Conservation (phyloP, 2,888 invertebrate species). For the Nemotelus pantherinus region DNA sequence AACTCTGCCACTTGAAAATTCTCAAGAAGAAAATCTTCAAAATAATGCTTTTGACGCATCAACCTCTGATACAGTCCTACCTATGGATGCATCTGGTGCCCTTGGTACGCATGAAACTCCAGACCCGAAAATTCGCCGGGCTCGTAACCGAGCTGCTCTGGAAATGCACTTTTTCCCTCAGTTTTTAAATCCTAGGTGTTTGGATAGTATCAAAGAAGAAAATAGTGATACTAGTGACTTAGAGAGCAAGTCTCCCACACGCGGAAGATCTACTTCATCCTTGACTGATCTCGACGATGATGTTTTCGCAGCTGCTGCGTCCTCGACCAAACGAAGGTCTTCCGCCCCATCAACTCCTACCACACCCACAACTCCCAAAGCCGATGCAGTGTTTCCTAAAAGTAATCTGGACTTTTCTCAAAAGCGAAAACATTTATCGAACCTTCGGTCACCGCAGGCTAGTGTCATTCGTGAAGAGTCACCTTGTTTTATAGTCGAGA, state of each 20-base stretch:
- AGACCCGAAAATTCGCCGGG: slow-evolving; percentile 62
- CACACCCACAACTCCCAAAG: slow-evolving; percentile 55
- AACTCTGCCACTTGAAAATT: slow-evolving; percentile 50
- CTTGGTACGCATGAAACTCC: slow-evolving; percentile 56
- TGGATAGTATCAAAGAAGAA: slow-evolving; percentile 84
- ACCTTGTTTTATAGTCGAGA: slow-evolving; percentile 69
- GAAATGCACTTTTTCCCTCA: slow-evolving; percentile 70
- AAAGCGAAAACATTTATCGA: slow-evolving; percentile 54
- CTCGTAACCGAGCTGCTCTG: slow-evolving; percentile 68
- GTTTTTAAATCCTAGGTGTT: slow-evolving; percentile 71
- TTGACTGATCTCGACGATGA: slow-evolving; percentile 66
- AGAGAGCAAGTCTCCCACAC: slow-evolving; percentile 45
- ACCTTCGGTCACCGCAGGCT: slow-evolving; percentile 58
- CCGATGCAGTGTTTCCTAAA: slow-evolving; percentile 64
- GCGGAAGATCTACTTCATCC: slow-evolving; percentile 49
- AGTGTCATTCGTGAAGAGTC: slow-evolving; percentile 59
- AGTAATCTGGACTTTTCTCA: slow-evolving; percentile 61
- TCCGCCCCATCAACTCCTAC: slow-evolving; percentile 12
- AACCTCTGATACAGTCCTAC: neutral
- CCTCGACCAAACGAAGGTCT: slow-evolving; percentile 52
- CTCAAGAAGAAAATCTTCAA: slow-evolving; percentile 30
- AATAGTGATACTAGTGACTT: slow-evolving; percentile 71
- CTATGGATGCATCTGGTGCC: slow-evolving; percentile 3
- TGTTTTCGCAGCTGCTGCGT: slow-evolving; percentile 64
- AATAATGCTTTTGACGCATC: slow-evolving; percentile 26